Evolutionary conservation across 2,113 vertebrate species (phyloP).

Genomic region (Peromyscus maniculatus): DNA sequence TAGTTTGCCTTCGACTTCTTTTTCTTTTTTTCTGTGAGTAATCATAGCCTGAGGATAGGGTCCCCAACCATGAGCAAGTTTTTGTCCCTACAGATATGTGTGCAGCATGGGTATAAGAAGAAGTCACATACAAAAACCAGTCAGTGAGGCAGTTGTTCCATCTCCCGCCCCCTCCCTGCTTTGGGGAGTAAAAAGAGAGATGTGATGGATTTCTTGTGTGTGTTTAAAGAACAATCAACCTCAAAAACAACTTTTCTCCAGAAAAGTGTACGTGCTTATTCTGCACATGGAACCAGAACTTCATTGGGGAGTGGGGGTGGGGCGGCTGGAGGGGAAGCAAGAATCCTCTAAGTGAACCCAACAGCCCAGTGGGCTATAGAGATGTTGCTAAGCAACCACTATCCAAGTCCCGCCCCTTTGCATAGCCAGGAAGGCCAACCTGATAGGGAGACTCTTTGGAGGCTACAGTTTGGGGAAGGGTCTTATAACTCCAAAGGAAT

Average conservation of each 20-base stretch:
- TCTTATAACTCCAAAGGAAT: background rate
- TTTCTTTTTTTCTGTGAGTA: background rate
- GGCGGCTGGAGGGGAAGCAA: background rate
- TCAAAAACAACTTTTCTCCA: background rate
- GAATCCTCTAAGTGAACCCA: background rate
- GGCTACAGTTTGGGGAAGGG: background rate
- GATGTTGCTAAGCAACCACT: conserved; percentile 11
- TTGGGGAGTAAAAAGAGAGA: background rate
- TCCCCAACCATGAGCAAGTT: background rate
- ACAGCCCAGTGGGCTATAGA: background rate
- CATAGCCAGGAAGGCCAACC: background rate
- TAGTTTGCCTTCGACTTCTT: background rate
- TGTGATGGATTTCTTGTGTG: background rate
- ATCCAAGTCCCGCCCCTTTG: background rate
- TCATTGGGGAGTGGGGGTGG: background rate
- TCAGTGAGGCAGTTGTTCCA: background rate
- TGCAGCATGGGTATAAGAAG: background rate
- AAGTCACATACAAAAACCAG: background rate
- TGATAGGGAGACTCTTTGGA: background rate
- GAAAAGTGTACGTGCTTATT: background rate
- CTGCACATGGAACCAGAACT: background rate
- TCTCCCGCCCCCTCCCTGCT: background rate
- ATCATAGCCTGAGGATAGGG: background rate
- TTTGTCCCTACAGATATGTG: background rate
- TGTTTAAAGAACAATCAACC: background rate